phyloP scores from a whole-genome alignment of 53 echinoderm and acorn worm species.

The Patiria pectinifera region DNA sequence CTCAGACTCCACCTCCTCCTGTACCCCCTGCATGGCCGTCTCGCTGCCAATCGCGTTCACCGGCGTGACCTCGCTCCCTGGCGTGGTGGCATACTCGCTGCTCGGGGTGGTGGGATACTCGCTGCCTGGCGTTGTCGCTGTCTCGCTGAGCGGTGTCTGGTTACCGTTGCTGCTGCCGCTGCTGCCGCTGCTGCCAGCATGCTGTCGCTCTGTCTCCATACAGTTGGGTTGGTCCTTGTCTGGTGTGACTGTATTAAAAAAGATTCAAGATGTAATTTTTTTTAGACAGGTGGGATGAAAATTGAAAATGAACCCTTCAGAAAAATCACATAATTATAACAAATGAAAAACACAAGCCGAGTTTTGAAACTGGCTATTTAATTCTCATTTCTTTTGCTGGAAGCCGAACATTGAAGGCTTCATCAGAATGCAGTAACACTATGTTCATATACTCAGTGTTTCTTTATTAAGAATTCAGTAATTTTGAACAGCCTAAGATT shows the following conservation, averaged over 20 bases:
- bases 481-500: too few relatives aligned
- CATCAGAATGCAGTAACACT: too few relatives aligned
- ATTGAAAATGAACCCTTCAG: background rate
- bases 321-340: background rate
- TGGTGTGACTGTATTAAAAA: background rate
- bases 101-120: slow-evolving; percentile 54
- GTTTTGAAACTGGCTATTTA: background rate
- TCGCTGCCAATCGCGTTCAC: slow-evolving; percentile 11
- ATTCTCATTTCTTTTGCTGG: too few relatives aligned
- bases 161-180: slow-evolving; percentile 63
- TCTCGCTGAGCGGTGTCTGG: slow-evolving; percentile 67
- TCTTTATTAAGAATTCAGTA: too few relatives aligned
- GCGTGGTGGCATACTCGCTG: slow-evolving; percentile 62
- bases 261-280: background rate
- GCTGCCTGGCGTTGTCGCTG: slow-evolving; percentile 57
- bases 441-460: too few relatives aligned
- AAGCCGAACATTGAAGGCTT: too few relatives aligned
- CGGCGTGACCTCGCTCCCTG: slow-evolving; percentile 42
- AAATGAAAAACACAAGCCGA: background rate
- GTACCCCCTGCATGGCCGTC: slow-evolving; percentile 54
- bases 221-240: slow-evolving; percentile 48
- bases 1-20: slow-evolving; percentile 51
- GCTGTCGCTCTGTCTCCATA: slow-evolving; percentile 57
- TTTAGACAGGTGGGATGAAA: background rate
- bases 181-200: slow-evolving; percentile 32